A percentile compares a stretch with the other conserved stretches of the same genome.
phyloP scores from a whole-genome alignment of 2,888 invertebrate genomes.

The Brachyopa scutellaris region DNA sequence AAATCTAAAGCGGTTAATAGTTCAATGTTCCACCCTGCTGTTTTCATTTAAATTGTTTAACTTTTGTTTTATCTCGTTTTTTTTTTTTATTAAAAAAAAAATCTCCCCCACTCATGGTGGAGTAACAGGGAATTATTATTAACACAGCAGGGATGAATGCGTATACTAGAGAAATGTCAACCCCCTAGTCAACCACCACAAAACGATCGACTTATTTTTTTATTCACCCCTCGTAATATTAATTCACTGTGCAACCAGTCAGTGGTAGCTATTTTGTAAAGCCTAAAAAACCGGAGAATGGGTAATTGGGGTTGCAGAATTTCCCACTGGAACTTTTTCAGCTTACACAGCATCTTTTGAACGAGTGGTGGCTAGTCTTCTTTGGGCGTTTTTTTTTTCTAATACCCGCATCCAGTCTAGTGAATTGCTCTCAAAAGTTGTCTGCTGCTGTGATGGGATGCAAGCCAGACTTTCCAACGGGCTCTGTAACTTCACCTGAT shows the following conservation, averaged over 20 bases:
- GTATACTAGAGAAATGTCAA: slow-evolving; percentile 17
- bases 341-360: too few species aligned
- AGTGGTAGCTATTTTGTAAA: not conserved
- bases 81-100: not conserved
- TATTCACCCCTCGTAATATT: slow-evolving; percentile 41
- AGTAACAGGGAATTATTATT: slow-evolving; percentile 4
- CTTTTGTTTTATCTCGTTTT: slow-evolving; percentile 14
- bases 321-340: too few species aligned
- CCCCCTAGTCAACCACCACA: slow-evolving; percentile 11
- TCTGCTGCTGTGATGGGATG: too few species aligned
- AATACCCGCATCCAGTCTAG: too few species aligned
- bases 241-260: slow-evolving; percentile 36
- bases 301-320: too few species aligned
- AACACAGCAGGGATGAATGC: slow-evolving; percentile 21
- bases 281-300: too few species aligned
- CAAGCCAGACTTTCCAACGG: too few species aligned
- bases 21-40: slow-evolving; percentile 29
- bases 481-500: too few species aligned
- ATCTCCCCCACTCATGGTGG: slow-evolving; percentile 6
- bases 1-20: slow-evolving; percentile 69
- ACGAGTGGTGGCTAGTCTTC: too few species aligned
- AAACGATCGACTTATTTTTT: slow-evolving; percentile 49
- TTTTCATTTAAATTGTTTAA: not conserved
- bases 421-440: too few species aligned
- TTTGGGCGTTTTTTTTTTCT: too few species aligned